These are phyloP conservation scores for Anoura caudifer DNA, from an alignment of 2,113 vertebrate species.

Conservation along the genomic window DNA sequence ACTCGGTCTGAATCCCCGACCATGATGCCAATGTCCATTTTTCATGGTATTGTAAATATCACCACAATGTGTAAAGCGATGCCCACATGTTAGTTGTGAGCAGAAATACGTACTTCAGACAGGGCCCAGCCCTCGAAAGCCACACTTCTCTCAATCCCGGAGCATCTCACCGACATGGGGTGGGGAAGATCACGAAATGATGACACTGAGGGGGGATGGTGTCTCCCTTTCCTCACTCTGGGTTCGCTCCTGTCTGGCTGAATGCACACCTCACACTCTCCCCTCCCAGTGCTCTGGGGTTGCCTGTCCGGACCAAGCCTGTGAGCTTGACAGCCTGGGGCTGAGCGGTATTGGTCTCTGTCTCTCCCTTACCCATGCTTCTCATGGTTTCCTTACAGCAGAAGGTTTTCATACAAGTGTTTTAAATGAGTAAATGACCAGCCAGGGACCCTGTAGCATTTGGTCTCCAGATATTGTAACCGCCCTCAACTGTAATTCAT, in stretches of 20 bases:
- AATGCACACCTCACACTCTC: neutral
- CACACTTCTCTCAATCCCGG: neutral
- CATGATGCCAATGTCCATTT: fast-evolving
- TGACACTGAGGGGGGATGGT: no score
- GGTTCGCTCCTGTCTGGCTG: neutral
- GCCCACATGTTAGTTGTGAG: neutral
- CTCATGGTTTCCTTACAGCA: neutral
- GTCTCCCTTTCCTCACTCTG: neutral
- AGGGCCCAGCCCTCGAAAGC: neutral
- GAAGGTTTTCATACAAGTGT: neutral
- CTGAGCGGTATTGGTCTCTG: neutral
- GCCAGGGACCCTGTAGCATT: neutral
- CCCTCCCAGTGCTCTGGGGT: neutral
- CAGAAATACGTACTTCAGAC: neutral
- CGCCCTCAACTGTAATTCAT: fast-evolving
- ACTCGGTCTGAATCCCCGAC: neutral
- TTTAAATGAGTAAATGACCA: neutral
- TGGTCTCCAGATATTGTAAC: neutral
- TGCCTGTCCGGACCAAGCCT: neutral
- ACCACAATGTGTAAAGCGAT: no score
- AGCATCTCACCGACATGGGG: fast-evolving
- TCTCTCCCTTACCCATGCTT: neutral
- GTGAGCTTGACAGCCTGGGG: neutral
- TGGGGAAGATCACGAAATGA: fast-evolving
- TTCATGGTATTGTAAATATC: neutral